These are phyloP conservation scores for Odontophorus gujanensis DNA, from an alignment of 2,113 vertebrate species.

Conservation along the genomic window DNA sequence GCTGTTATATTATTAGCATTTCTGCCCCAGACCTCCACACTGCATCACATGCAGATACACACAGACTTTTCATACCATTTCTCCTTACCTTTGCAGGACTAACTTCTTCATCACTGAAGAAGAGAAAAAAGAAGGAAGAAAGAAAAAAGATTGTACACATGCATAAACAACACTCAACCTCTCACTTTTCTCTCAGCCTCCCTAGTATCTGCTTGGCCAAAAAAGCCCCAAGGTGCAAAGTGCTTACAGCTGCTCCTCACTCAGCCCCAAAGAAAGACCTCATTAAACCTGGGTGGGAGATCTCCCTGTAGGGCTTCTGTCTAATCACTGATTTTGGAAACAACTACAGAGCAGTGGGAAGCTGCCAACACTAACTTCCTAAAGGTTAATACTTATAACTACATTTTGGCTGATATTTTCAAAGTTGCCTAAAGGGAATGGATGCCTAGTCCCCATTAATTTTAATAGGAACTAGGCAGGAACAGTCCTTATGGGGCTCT, in stretches of 20 bases:
- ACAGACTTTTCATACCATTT: neutral
- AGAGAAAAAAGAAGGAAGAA: too few relatives aligned
- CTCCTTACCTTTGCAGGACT: neutral
- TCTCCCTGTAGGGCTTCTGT: fast-evolving
- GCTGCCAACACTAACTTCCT: slow-evolving; percentile 68
- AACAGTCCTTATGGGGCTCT: neutral
- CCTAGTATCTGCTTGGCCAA: neutral
- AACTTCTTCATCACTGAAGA: neutral
- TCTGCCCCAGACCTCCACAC: neutral
- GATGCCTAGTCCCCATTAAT: slow-evolving; percentile 45
- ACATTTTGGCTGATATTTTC: slow-evolving; percentile 65
- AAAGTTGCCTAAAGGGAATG: slow-evolving; percentile 55
- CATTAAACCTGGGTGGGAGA: neutral
- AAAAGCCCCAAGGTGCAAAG: neutral
- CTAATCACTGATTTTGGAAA: neutral
- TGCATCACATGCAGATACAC: neutral
- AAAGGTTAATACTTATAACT: slow-evolving; percentile 67
- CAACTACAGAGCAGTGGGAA: neutral
- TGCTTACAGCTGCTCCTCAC: neutral
- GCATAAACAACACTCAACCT: neutral
- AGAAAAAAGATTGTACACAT: neutral
- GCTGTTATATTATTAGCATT: neutral
- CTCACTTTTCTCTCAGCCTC: neutral
- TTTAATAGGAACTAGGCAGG: slow-evolving; percentile 57
- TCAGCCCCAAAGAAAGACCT: neutral